phyloP scores from a whole-genome alignment of 2,888 invertebrate species.

The Linnaemya vulpina region DNA sequence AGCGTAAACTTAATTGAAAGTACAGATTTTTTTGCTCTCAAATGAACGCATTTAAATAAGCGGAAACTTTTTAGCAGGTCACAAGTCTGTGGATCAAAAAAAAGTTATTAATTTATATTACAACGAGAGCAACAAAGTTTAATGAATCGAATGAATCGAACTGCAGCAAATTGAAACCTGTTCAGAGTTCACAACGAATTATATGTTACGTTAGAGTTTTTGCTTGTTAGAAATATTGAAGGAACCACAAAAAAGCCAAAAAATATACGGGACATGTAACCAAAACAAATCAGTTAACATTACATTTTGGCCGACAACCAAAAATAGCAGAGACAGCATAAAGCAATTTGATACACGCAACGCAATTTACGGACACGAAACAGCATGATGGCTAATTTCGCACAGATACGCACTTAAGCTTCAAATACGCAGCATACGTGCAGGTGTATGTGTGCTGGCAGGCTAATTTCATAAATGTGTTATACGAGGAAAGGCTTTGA shows the following conservation, averaged over 20 bases:
- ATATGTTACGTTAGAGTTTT: slow-evolving; percentile 2
- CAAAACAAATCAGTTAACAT: slow-evolving; percentile 68
- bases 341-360: slow-evolving; percentile 64
- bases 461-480: not conserved
- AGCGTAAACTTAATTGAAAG: slow-evolving; percentile 37
- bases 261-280: slow-evolving; percentile 42
- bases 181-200: slow-evolving; percentile 59
- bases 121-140: slow-evolving; percentile 24
- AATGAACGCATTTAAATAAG: slow-evolving; percentile 41
- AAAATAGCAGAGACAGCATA: slow-evolving; percentile 54
- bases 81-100: slow-evolving; percentile 5
- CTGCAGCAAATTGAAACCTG: slow-evolving; percentile 43
- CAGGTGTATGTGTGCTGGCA: not conserved
- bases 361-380: slow-evolving; percentile 44
- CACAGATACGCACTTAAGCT: slow-evolving; percentile 25
- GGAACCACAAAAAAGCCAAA: slow-evolving; percentile 12
- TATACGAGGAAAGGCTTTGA: not conserved
- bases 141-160: slow-evolving; percentile 31
- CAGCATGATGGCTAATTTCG: slow-evolving; percentile 58
- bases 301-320: slow-evolving; percentile 62
- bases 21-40: slow-evolving; percentile 25
- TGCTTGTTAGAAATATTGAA: slow-evolving; percentile 30
- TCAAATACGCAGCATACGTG: not conserved
- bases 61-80: slow-evolving; percentile 58
- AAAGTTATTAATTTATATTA: not conserved